These are phyloP conservation scores for Acronicta leporina DNA, from an alignment of 2,888 invertebrate genomes.

Conservation along the genomic window DNA sequence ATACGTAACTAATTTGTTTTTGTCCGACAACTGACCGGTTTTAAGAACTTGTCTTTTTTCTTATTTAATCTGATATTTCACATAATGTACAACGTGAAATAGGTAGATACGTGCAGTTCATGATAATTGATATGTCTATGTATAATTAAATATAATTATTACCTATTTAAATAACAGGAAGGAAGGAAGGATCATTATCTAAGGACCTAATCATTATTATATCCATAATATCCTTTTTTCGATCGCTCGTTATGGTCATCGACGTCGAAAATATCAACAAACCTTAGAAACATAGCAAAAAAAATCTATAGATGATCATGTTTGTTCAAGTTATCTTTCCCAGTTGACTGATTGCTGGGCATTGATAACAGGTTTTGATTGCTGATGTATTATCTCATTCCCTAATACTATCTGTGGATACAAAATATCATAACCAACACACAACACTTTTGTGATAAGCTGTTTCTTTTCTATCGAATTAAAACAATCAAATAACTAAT, in stretches of 20 bases:
- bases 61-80: neutral
- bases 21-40: neutral
- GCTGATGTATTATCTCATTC: conserved; percentile 28
- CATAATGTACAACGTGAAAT: too few relatives aligned
- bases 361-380: conserved; percentile 42
- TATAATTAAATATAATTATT: too few relatives aligned
- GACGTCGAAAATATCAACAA: conserved; percentile 32
- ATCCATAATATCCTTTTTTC: neutral
- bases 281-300: conserved; percentile 8
- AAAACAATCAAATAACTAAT: too few relatives aligned
- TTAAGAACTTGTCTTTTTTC: neutral
- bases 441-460: too few relatives aligned
- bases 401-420: conserved; percentile 12
- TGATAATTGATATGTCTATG: too few relatives aligned
- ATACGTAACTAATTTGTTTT: conserved; percentile 12
- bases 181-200: too few relatives aligned
- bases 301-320: conserved; percentile 11
- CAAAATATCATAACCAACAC: neutral
- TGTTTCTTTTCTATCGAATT: too few relatives aligned
- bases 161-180: too few relatives aligned
- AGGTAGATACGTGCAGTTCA: too few relatives aligned
- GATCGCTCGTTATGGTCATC: conserved; percentile 28
- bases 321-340: conserved; percentile 42
- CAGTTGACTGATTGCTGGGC: conserved; percentile 47
- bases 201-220: too few relatives aligned